A percentile compares a stretch with the other conserved stretches of the same genome.
phyloP scores from a whole-genome alignment of 2,888 invertebrate species.

The Gastrophysa polygoni region DNA sequence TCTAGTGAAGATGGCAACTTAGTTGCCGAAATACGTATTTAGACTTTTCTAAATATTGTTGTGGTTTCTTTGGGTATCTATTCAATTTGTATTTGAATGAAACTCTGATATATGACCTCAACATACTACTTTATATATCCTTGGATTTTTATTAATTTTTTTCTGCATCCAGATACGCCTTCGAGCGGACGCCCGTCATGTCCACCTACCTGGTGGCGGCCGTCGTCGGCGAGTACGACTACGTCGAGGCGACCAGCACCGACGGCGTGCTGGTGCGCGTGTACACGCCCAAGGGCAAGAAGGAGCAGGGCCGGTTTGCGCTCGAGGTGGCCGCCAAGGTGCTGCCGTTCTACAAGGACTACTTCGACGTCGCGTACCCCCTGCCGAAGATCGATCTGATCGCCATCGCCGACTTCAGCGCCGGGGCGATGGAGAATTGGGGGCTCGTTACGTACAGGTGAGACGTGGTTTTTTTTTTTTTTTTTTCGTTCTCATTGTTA shows the following conservation, averaged over 20 bases:
- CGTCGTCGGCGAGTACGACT: slow-evolving; percentile 94
- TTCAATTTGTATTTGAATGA: no score
- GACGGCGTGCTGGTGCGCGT: slow-evolving; percentile 85
- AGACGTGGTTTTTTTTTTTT: slow-evolving; percentile 1
- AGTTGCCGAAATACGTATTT: no score
- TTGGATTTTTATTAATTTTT: no score
- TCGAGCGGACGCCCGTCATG: slow-evolving; percentile 90
- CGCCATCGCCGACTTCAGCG: slow-evolving; percentile 93
- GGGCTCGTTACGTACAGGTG: slow-evolving; percentile 83
- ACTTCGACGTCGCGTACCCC: slow-evolving; percentile 94
- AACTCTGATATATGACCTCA: no score
- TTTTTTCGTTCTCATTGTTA: no score
- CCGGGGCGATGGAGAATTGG: slow-evolving; percentile 99
- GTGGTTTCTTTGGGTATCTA: no score
- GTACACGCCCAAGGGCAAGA: slow-evolving; percentile 88
- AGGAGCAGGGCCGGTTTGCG: slow-evolving; percentile 90
- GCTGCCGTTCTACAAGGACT: slow-evolving; percentile 91
- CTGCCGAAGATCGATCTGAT: slow-evolving; percentile 96
- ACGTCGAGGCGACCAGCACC: slow-evolving; percentile 80
- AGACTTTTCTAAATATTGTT: no score
- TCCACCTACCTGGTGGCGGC: slow-evolving; percentile 94
- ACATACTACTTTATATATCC: no score
- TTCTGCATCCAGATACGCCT: slow-evolving; percentile 63
- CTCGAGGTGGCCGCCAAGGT: slow-evolving; percentile 91
- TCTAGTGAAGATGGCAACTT: no score